Evolutionary conservation across 2,113 vertebrate genomes (phyloP).

Genomic region (Myotis yumanensis): DNA sequence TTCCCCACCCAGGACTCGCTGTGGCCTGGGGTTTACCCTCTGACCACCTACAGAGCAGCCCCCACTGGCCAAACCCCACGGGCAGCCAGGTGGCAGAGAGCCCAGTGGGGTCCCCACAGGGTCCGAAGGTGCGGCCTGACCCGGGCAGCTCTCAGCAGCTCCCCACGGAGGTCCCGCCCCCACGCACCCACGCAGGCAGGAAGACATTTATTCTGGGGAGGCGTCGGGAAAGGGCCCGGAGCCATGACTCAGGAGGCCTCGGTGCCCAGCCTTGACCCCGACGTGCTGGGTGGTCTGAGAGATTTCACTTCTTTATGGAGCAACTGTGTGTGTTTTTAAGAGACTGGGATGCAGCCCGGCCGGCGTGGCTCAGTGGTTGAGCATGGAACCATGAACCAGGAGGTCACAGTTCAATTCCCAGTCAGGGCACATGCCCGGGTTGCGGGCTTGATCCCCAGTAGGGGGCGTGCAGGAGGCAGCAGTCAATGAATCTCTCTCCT

Average conservation of each 20-base stretch:
- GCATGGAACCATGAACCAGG: no score
- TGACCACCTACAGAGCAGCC: not conserved
- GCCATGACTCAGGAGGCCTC: not conserved
- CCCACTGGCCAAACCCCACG: not conserved
- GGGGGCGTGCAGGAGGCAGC: no score
- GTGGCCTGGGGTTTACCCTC: not conserved
- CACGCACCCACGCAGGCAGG: not conserved
- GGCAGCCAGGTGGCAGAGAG: not conserved
- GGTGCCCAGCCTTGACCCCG: not conserved
- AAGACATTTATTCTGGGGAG: not conserved
- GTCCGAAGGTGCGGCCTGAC: no score
- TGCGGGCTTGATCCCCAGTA: no score
- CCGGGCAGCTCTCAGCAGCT: not conserved
- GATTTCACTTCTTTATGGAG: not conserved
- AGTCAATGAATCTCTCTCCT: no score
- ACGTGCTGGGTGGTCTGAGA: not conserved
- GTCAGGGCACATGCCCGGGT: no score
- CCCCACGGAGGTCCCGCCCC: not conserved
- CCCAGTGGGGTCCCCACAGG: no score
- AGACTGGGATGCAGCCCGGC: no score
- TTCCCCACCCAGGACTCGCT: fast-evolving
- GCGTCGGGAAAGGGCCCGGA: not conserved
- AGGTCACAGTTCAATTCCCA: no score
- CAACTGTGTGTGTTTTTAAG: no score
- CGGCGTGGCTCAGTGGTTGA: no score